Evolutionary conservation across 2,113 vertebrate species (phyloP).

Genomic region (Platysteira castanea): DNA sequence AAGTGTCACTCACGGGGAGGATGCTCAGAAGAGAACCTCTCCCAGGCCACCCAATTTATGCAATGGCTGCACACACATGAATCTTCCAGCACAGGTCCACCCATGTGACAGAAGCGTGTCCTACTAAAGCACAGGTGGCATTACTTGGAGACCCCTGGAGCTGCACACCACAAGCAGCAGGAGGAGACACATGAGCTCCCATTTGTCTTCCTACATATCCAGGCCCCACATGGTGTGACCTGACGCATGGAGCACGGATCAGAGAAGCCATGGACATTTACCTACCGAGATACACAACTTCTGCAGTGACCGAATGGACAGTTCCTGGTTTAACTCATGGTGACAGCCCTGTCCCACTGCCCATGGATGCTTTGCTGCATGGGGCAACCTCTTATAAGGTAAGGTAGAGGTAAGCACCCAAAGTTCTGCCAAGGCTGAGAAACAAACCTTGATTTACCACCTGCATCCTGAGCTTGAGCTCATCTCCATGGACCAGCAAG

Average conservation of each 20-base stretch:
- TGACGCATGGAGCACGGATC: not conserved
- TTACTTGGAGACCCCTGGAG: not conserved
- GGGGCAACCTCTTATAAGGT: not conserved
- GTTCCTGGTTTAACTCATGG: not conserved
- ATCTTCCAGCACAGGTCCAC: not conserved
- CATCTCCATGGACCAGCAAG: not conserved
- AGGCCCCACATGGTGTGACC: not conserved
- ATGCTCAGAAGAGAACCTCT: not conserved
- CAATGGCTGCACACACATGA: not conserved
- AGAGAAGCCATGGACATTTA: not conserved
- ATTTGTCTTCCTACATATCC: not conserved
- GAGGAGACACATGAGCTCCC: not conserved
- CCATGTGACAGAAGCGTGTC: not conserved
- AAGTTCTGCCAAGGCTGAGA: not conserved
- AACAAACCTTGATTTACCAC: not conserved
- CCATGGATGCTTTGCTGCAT: not conserved
- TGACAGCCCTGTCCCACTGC: not conserved
- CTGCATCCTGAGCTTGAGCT: not conserved
- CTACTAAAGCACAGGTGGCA: not conserved
- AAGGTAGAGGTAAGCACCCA: not conserved
- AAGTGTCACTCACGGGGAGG: not conserved
- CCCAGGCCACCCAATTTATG: not conserved
- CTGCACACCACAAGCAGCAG: not conserved
- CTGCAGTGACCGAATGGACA: accelerated
- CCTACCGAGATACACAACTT: not conserved